Percentiles rank a stretch among this genome's conserved stretches.
These are phyloP conservation scores for Melanotaenia boesemani DNA, from an alignment of 2,797 vertebrate species.

Conservation along the genomic window DNA sequence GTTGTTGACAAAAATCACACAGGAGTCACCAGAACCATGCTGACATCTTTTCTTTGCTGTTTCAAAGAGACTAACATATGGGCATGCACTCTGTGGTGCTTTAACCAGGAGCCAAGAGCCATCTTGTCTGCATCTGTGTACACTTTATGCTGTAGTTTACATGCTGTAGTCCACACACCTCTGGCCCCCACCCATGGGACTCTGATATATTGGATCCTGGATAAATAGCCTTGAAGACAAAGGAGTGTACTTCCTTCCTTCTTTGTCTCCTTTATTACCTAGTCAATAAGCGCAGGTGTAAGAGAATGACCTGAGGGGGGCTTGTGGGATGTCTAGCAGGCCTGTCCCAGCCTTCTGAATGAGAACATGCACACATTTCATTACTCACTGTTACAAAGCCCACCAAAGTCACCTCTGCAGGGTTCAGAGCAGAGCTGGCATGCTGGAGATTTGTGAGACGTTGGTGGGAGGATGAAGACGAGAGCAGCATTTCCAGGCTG, in stretches of 20 bases:
- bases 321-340: slow-evolving; percentile 38
- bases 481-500: neutral
- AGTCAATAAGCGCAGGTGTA: slow-evolving; percentile 67
- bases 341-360: slow-evolving; percentile 52
- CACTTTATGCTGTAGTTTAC: slow-evolving; percentile 42
- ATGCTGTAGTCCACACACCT: slow-evolving; percentile 30
- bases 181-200: slow-evolving; percentile 24
- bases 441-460: slow-evolving; percentile 19
- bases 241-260: slow-evolving; percentile 53
- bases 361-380: slow-evolving; percentile 58
- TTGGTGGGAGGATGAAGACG: slow-evolving; percentile 8
- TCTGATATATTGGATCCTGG: slow-evolving; percentile 65
- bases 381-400: slow-evolving; percentile 62
- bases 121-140: slow-evolving; percentile 40
- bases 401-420: slow-evolving; percentile 63
- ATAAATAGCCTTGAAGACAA: slow-evolving; percentile 76
- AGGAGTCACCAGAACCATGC: slow-evolving; percentile 7
- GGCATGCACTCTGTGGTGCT: slow-evolving; percentile 15
- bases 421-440: slow-evolving; percentile 19
- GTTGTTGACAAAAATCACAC: slow-evolving; percentile 2
- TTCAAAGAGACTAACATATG: slow-evolving; percentile 27
- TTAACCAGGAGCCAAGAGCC: slow-evolving; percentile 43
- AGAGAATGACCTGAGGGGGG: slow-evolving; percentile 60
- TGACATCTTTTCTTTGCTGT: slow-evolving; percentile 24
- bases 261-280: slow-evolving; percentile 71